Conservation (phyloP, 2,113 vertebrate species). For the Sprattus sprattus region DNA sequence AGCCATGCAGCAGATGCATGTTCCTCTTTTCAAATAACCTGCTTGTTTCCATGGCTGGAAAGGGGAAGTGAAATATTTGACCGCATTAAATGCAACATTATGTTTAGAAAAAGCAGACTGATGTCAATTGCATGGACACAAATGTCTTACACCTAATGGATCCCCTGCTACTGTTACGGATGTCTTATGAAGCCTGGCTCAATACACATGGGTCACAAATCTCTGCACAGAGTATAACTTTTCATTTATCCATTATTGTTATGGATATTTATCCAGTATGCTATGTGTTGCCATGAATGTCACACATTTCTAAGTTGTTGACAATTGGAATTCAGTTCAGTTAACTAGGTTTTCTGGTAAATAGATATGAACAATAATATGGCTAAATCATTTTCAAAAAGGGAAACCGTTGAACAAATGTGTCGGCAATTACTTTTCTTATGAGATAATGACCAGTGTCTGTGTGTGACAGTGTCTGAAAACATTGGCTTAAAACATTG, state of each 20-base stretch:
- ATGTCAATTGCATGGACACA: not conserved
- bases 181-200: not conserved
- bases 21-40: not conserved
- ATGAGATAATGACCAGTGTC: not conserved
- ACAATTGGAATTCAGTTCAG: not conserved
- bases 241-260: not conserved
- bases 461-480: too few relatives aligned
- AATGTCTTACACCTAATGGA: not conserved
- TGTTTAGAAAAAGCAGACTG: not conserved
- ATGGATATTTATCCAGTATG: too few relatives aligned
- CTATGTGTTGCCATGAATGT: too few relatives aligned
- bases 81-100: constrained; percentile 17
- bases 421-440: too few relatives aligned
- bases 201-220: not conserved
- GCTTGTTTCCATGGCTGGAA: constrained; percentile 4
- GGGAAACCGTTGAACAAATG: too few relatives aligned
- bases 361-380: too few relatives aligned
- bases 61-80: constrained; percentile 9
- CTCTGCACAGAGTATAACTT: not conserved
- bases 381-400: too few relatives aligned
- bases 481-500: not conserved
- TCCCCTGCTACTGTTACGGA: not conserved
- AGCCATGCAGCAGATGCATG: constrained; percentile 11
- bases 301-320: not conserved
- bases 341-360: not conserved